Base-by-base conservation (phyloP, 2,888 invertebrate genomes). In the Oconnorella tubifera region DNA sequence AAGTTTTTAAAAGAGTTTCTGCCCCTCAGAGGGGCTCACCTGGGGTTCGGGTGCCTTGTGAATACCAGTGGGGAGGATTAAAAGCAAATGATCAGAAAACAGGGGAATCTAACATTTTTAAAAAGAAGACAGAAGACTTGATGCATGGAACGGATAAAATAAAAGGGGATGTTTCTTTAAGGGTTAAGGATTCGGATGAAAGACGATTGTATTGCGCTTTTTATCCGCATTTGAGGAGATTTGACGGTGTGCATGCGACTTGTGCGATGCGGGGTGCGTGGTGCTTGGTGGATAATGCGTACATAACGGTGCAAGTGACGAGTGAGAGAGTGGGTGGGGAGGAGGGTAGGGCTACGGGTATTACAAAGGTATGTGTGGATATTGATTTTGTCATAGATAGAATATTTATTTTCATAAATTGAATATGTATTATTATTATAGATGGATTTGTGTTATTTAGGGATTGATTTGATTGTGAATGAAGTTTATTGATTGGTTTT, bases 151-250 rank as follows among this genome's bases (percentile, higher is more conserved):
- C n/a, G n/a, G n/a, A n/a, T n/a, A n/a, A n/a, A n/a, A n/a, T n/a
- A n/a, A n/a, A n/a, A n/a, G n/a, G n/a, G n/a, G n/a, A n/a, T n/a
- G n/a, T n/a, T n/a, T n/a, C n/a, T n/a, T n/a, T n/a, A n/a, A n/a
- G n/a, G n/a, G 19, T 32, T n/a, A 28, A 14, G 25, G 14, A 25
- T n/a, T n/a, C n/a, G 40, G 14, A 32, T 6, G 60, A 50, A 32
- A 48, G 29, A 51, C 2, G 50, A n/a, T 27, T n/a, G 19, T 49
- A 65, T 48, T 86, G 86, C 76, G 82, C 83, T 25, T 76, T 86
- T 55, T 86, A 85, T 72, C 86, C 86, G 3, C 86, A 86, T 74
- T 74, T 86, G 59, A 79, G 84, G 75, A 86, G 85, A 56, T 86
- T 86, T 75, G 75, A 78, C 67, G 82, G 83, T 57, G 33, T 27